Percentiles rank a stretch among this genome's conserved stretches.
These are phyloP conservation scores for Odontesthes bonariensis DNA, from an alignment of 2,113 vertebrate genomes.

Conservation along the genomic window DNA sequence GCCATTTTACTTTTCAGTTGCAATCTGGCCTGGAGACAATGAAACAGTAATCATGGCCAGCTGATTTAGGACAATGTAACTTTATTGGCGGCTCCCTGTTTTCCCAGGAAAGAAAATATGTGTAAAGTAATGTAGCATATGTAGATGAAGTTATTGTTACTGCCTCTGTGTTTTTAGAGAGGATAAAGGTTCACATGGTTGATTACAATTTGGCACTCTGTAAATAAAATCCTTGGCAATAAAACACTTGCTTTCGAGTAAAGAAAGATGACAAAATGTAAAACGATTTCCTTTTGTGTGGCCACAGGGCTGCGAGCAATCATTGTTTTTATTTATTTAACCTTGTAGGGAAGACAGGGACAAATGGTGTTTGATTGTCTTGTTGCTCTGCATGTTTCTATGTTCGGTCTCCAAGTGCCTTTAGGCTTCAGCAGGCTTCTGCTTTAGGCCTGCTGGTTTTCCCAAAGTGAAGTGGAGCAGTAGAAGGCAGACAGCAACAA, in stretches of 20 bases:
- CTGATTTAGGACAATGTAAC: too few species aligned
- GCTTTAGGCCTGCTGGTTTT: constrained; percentile 52
- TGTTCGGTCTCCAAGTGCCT: constrained; percentile 53
- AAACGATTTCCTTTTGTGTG: constrained; percentile 36
- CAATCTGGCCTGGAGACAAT: too few species aligned
- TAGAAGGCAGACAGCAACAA: constrained; percentile 38
- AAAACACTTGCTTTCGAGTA: constrained; percentile 36
- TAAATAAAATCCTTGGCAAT: constrained; percentile 22
- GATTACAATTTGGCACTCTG: constrained; percentile 37
- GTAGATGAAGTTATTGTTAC: not conserved
- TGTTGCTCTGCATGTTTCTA: constrained; percentile 59
- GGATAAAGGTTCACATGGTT: constrained; percentile 17
- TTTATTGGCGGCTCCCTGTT: too few species aligned
- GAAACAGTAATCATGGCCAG: too few species aligned
- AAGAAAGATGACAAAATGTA: constrained; percentile 29
- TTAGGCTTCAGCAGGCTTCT: constrained; percentile 42
- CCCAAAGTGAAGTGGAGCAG: constrained; percentile 45
- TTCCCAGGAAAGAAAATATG: not conserved
- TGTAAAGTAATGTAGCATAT: not conserved
- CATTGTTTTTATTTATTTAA: constrained; percentile 39
- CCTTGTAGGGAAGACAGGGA: constrained; percentile 44
- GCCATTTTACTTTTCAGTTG: too few species aligned
- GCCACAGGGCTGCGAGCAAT: constrained; percentile 22
- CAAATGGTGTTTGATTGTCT: constrained; percentile 56
- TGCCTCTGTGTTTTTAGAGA: constrained; percentile 1